These are phyloP conservation scores for Lordiphosa stackelbergi DNA, from an alignment of 1,140 invertebrate species.

Conservation along the genomic window DNA sequence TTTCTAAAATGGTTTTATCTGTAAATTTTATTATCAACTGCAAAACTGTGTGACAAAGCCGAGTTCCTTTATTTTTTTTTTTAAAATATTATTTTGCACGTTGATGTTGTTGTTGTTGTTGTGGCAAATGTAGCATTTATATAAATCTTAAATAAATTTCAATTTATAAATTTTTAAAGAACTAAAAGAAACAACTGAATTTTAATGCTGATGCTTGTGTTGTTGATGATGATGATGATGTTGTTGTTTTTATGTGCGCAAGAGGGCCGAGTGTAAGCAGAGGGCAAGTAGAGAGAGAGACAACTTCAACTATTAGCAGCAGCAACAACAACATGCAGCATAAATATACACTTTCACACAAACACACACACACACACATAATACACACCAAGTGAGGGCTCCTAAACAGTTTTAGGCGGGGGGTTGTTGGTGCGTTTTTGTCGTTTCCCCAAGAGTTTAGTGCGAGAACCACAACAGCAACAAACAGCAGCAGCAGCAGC, in stretches of 20 bases:
- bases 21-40: too few species aligned
- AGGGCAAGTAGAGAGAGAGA: slow-evolving; percentile 8
- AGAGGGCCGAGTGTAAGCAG: slow-evolving; percentile 3
- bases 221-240: slow-evolving; percentile 70
- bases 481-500: slow-evolving; percentile 49
- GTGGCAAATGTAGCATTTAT: slow-evolving; percentile 43
- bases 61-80: background rate
- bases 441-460: slow-evolving; percentile 18
- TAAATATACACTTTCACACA: slow-evolving; percentile 11
- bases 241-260: slow-evolving; percentile 60
- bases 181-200: slow-evolving; percentile 10
- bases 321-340: slow-evolving; percentile 30
- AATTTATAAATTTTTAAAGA: slow-evolving; percentile 18
- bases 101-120: slow-evolving; percentile 63
- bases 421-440: slow-evolving; percentile 26
- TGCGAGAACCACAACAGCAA: slow-evolving; percentile 28
- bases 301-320: slow-evolving; percentile 30
- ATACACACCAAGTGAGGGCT: background rate
- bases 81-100: slow-evolving; percentile 56
- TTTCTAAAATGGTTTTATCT: too few species aligned
- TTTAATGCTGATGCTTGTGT: slow-evolving; percentile 67
- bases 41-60: too few species aligned
- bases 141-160: slow-evolving; percentile 11
- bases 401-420: background rate
- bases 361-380: slow-evolving; percentile 4